Conservation (phyloP, 2,113 vertebrate species). For the Scatophagus argus region DNA sequence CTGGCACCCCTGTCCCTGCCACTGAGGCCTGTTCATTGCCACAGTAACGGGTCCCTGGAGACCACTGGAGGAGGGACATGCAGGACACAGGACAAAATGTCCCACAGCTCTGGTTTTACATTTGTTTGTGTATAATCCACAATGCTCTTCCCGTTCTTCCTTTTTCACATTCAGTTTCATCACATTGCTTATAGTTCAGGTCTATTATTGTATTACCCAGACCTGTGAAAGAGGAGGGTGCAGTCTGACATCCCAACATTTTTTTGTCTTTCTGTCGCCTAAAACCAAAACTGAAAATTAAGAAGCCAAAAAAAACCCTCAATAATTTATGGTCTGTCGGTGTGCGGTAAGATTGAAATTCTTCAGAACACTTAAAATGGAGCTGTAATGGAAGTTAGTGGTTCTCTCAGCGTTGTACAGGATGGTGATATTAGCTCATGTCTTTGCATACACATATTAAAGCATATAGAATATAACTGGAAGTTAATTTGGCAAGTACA, state of each 20-base stretch:
- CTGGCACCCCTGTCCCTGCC: conserved; percentile 55
- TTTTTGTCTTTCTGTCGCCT: conserved; percentile 32
- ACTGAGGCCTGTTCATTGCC: conserved; percentile 75
- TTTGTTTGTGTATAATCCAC: conserved; percentile 49
- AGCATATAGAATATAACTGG: not conserved
- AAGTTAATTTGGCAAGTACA: not conserved
- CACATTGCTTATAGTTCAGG: not conserved
- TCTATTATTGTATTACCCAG: not conserved
- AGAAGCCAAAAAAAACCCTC: conserved; percentile 15
- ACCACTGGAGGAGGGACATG: conserved; percentile 63
- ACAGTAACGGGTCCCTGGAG: conserved; percentile 82
- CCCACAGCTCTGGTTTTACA: conserved; percentile 65
- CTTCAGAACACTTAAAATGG: conserved; percentile 8
- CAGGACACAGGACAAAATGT: conserved; percentile 60
- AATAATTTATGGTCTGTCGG: conserved; percentile 32
- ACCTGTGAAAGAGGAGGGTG: not conserved
- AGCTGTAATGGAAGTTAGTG: not conserved
- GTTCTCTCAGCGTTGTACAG: not conserved
- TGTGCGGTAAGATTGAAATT: conserved; percentile 35
- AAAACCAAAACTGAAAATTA: conserved; percentile 32
- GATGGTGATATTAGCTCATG: not conserved
- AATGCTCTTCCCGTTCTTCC: not conserved
- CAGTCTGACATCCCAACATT: conserved; percentile 4
- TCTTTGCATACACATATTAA: not conserved
- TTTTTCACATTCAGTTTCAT: not conserved